Evolutionary conservation across 2,797 vertebrate species (phyloP).

Genomic region (Scyliorhinus canicula): DNA sequence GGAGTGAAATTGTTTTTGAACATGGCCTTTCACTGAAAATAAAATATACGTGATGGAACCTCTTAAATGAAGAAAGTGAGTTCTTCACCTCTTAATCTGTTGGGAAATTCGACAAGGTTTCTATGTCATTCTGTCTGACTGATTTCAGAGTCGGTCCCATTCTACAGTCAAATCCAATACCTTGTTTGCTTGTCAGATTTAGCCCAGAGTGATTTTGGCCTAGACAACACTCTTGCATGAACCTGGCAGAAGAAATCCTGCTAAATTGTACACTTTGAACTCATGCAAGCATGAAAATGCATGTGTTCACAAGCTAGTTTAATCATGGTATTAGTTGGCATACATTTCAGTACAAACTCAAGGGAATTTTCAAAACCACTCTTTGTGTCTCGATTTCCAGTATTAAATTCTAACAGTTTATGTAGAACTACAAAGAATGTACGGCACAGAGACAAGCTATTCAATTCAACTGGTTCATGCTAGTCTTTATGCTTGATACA

Average conservation of each 20-base stretch:
- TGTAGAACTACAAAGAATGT: neutral
- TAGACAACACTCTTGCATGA: neutral
- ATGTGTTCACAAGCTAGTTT: neutral
- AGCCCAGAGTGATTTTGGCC: neutral
- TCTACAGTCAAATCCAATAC: neutral
- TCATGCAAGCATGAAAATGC: constrained; percentile 15
- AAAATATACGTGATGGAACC: constrained; percentile 47
- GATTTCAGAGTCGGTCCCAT: neutral
- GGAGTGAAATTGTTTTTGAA: constrained; percentile 40
- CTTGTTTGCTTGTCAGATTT: constrained; percentile 9
- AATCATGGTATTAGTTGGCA: neutral
- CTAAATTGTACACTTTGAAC: neutral
- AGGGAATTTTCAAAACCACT: neutral
- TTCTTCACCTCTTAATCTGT: constrained; percentile 51
- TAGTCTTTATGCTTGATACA: neutral
- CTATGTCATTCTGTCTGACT: constrained; percentile 8
- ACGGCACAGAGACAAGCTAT: neutral
- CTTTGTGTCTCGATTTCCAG: neutral
- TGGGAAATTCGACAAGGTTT: constrained; percentile 22
- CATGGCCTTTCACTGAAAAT: constrained; percentile 52
- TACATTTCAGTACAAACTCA: neutral
- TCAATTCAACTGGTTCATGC: neutral
- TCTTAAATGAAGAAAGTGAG: constrained; percentile 59
- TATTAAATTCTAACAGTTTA: neutral
- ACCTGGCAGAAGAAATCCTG: constrained; percentile 5